phyloP scores from a whole-genome alignment of 1,140 invertebrate species.

The Trissolcus basalis region DNA sequence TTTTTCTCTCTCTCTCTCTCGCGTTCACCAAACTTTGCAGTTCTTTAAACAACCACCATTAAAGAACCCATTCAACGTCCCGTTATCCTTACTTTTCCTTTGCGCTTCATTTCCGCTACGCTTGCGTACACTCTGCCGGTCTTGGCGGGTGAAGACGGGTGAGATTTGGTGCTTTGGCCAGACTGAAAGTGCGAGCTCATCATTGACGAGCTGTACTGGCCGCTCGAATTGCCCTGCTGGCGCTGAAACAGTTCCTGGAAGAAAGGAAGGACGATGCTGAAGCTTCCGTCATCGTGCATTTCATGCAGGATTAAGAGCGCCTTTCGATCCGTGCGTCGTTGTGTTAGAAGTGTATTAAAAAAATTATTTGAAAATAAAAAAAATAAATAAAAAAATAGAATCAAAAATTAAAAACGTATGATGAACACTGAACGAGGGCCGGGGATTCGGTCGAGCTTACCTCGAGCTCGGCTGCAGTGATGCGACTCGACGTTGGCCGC shows the following conservation, averaged over 20 bases:
- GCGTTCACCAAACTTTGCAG: constrained; percentile 1
- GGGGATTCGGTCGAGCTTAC: constrained; percentile 54
- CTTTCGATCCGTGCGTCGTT: constrained; percentile 38
- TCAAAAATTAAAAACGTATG: constrained; percentile 3
- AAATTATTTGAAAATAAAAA: constrained; percentile 9
- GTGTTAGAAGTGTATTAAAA: constrained; percentile 14
- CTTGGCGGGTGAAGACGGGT: constrained; percentile 81
- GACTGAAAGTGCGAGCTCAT: constrained; percentile 84
- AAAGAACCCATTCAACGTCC: constrained; percentile 20
- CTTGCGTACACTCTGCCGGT: constrained; percentile 90
- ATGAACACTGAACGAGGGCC: neutral
- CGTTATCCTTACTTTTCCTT: constrained; percentile 81
- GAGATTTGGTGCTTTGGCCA: constrained; percentile 79
- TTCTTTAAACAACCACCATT: constrained; percentile 28
- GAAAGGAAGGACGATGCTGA: constrained; percentile 68
- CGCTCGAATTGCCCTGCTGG: constrained; percentile 79
- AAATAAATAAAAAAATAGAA: constrained; percentile 17
- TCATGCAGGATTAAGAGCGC: constrained; percentile 60
- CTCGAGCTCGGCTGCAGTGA: constrained; percentile 92
- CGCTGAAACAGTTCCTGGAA: constrained; percentile 88
- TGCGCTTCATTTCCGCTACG: constrained; percentile 95
- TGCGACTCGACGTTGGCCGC: constrained; percentile 88
- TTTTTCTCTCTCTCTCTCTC: neutral
- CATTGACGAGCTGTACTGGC: constrained; percentile 78
- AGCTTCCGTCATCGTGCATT: constrained; percentile 55